Evolutionary conservation across 2,113 vertebrate species (phyloP).

Genomic region (Lethenteron camtschaticum): DNA sequence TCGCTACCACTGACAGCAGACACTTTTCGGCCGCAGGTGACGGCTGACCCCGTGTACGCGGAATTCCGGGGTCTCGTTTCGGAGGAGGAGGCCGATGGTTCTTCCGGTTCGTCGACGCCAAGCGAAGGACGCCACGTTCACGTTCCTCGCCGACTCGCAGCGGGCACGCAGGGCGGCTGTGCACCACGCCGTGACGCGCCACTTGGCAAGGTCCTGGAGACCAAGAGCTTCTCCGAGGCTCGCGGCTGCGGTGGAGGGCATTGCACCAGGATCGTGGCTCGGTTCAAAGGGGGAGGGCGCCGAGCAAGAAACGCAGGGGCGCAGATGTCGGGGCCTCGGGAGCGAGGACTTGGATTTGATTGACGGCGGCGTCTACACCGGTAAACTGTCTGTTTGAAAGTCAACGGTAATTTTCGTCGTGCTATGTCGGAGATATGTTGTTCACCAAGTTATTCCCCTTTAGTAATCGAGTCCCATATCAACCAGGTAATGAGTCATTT

Average conservation of each 20-base stretch:
- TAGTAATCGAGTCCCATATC: too few relatives aligned
- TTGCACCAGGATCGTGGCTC: constrained; percentile 35
- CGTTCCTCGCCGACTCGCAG: constrained; percentile 39
- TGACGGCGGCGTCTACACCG: too few relatives aligned
- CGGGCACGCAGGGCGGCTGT: constrained; percentile 59
- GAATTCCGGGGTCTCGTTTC: constrained; percentile 47
- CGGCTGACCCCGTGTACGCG: constrained; percentile 44
- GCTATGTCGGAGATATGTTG: too few relatives aligned
- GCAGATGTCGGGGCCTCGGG: constrained; percentile 15
- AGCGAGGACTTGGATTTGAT: too few relatives aligned
- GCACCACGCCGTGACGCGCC: constrained; percentile 60
- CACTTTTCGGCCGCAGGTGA: constrained; percentile 19
- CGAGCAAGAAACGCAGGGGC: constrained; percentile 29
- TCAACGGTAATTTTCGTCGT: too few relatives aligned
- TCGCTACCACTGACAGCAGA: too few relatives aligned
- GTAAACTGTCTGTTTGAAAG: too few relatives aligned
- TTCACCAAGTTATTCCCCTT: too few relatives aligned
- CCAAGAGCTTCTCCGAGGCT: constrained; percentile 41
- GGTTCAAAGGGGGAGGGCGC: constrained; percentile 39
- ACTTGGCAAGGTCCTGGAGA: constrained; percentile 77
- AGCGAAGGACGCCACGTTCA: constrained; percentile 42
- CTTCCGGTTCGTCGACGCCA: constrained; percentile 66
- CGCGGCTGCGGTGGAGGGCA: constrained; percentile 9
- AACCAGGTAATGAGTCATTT: too few relatives aligned
- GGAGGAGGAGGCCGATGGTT: constrained; percentile 53